Conservation (phyloP, 2,888 invertebrate genomes). For the Cheilosia vernalis region DNA sequence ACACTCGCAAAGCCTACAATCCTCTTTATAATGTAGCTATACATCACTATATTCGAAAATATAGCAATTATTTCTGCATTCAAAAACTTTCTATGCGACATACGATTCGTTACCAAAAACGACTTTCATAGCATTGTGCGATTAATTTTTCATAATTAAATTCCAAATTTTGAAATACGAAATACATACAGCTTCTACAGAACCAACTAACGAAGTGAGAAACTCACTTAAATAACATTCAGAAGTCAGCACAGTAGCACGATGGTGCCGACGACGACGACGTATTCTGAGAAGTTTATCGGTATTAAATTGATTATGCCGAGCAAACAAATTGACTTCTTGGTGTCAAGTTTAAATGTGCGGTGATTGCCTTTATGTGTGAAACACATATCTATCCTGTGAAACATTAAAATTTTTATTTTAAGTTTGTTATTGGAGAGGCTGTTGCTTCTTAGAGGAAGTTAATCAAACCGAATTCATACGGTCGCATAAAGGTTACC, state of each 20-base stretch:
- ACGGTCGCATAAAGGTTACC: conserved; percentile 8
- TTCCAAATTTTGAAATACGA: conserved; percentile 54
- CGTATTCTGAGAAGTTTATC: conserved; percentile 43
- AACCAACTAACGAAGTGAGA: conserved; percentile 55
- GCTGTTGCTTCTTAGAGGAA: neutral
- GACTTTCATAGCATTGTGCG: conserved; percentile 13
- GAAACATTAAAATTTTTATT: conserved; percentile 56
- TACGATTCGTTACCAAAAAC: neutral
- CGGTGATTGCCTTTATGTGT: conserved; percentile 52
- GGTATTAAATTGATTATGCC: conserved; percentile 52
- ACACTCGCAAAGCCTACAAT: no score
- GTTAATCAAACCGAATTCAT: conserved; percentile 60
- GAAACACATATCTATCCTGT: neutral
- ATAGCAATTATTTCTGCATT: conserved; percentile 49
- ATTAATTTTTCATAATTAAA: conserved; percentile 61
- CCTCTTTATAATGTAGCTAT: no score
- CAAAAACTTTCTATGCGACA: conserved; percentile 21
- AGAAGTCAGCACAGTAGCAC: conserved; percentile 3
- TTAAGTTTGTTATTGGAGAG: conserved; percentile 31
- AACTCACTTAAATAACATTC: conserved; percentile 62
- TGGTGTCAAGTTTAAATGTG: conserved; percentile 72
- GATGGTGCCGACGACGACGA: neutral
- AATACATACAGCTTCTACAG: conserved; percentile 1
- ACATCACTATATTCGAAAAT: neutral
- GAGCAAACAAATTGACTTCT: conserved; percentile 54